Percentiles rank a stretch among this genome's conserved stretches.
Evolutionary conservation across 2,113 vertebrate species (phyloP).

Genomic region (Brachyhypopomus gauderio): DNA sequence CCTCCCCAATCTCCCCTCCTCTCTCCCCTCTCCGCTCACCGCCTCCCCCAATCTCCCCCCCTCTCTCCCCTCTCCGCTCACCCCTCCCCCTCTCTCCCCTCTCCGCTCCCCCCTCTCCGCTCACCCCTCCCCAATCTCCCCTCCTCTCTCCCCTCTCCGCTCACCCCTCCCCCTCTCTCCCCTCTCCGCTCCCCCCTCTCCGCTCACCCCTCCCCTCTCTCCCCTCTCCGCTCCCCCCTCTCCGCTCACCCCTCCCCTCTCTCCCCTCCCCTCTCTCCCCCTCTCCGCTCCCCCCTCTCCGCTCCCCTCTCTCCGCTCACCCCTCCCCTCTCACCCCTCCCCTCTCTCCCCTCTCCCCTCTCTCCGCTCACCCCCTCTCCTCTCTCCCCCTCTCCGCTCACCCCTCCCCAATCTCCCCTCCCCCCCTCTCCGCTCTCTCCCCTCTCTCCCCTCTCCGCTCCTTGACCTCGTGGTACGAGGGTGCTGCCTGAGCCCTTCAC

Average conservation of each 20-base stretch:
- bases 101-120: slow-evolving; percentile 47
- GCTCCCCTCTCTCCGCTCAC: slow-evolving; percentile 46
- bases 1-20: no score
- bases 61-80: slow-evolving; percentile 43
- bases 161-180: no score
- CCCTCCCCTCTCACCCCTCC: no score
- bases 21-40: slow-evolving; percentile 43
- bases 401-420: no score
- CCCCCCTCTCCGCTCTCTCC: slow-evolving; percentile 43
- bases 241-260: no score
- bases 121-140: no score
- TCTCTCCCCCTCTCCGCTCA: slow-evolving; percentile 46
- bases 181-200: slow-evolving; percentile 50
- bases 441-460: slow-evolving; percentile 42
- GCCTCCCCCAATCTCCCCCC: no score
- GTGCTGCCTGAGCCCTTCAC: slow-evolving; percentile 22
- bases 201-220: no score
- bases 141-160: slow-evolving; percentile 38
- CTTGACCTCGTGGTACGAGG: slow-evolving; percentile 59
- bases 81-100: slow-evolving; percentile 35
- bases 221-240: slow-evolving; percentile 45
- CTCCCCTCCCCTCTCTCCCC: no score
- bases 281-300: slow-evolving; percentile 48
- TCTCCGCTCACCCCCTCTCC: no score
- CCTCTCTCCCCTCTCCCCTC: slow-evolving; percentile 43